phyloP scores from a whole-genome alignment of 1,140 invertebrate species.

The Pristionchus pacificus region DNA sequence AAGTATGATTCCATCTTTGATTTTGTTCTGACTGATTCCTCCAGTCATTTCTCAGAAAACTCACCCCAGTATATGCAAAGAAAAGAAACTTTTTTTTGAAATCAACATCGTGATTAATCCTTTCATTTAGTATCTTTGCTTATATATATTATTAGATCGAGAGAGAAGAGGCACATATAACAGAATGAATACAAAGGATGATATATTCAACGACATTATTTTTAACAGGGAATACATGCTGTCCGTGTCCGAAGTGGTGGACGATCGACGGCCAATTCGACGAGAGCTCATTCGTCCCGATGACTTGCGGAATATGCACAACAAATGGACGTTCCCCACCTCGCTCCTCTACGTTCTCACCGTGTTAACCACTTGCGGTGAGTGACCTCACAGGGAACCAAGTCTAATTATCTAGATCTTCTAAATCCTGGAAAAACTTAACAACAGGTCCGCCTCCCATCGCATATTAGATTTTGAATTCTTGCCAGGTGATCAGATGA shows the following conservation, averaged over 20 bases:
- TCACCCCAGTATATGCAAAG: too few species aligned
- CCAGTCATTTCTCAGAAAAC: too few species aligned
- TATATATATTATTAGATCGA: too few species aligned
- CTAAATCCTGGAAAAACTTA: too few species aligned
- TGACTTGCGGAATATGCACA: conserved; percentile 53
- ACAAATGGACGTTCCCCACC: conserved; percentile 57
- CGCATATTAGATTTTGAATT: too few species aligned
- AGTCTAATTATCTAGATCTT: too few species aligned
- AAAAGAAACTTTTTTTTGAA: conserved; percentile 9
- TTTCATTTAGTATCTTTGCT: too few species aligned
- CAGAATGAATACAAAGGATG: conserved; percentile 10
- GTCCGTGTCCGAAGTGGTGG: conserved; percentile 48
- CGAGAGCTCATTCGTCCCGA: conserved; percentile 49
- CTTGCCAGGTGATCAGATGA: too few species aligned
- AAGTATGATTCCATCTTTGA: conserved; percentile 16
- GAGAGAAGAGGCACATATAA: background rate
- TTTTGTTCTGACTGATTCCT: too few species aligned
- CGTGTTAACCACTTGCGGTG: conserved; percentile 56
- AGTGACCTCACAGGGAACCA: conserved; percentile 7
- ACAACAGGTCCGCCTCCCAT: too few species aligned
- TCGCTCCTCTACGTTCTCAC: conserved; percentile 54
- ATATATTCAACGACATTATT: background rate
- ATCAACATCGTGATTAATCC: too few species aligned
- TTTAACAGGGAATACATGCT: conserved; percentile 54
- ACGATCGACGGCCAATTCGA: conserved; percentile 53